Conservation (phyloP, 2,797 vertebrate species). For the Typhlichthys subterraneus region DNA sequence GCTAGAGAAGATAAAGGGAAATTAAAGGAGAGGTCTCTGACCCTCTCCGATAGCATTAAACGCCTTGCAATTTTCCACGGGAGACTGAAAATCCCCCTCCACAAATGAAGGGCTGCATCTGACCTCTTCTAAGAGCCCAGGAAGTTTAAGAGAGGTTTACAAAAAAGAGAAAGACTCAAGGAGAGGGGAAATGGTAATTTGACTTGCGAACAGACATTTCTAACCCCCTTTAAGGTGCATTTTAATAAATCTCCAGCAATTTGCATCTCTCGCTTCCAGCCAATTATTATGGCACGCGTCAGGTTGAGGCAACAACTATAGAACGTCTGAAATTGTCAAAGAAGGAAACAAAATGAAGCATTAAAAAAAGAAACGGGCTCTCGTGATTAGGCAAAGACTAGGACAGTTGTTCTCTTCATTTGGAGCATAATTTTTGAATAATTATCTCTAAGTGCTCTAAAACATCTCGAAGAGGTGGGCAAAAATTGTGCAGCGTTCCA, state of each 20-base stretch:
- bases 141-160: constrained; percentile 80
- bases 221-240: constrained; percentile 78
- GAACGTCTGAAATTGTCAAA: constrained; percentile 72
- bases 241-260: constrained; percentile 80
- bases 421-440: constrained; percentile 75
- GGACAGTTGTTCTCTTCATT: constrained; percentile 66
- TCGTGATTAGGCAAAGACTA: constrained; percentile 43
- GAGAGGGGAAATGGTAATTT: constrained; percentile 79
- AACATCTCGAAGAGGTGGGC: constrained; percentile 62
- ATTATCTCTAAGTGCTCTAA: constrained; percentile 81
- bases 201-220: constrained; percentile 75
- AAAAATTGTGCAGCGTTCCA: constrained; percentile 62
- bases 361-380: constrained; percentile 42
- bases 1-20: constrained; percentile 80
- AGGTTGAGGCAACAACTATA: constrained; percentile 67
- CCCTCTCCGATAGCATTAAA: constrained; percentile 79
- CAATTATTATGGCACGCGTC: constrained; percentile 76
- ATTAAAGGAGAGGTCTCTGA: constrained; percentile 82
- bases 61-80: constrained; percentile 74
- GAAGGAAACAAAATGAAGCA: constrained; percentile 58
- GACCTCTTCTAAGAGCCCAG: constrained; percentile 76
- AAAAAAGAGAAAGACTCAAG: constrained; percentile 59
- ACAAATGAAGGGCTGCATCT: constrained; percentile 74
- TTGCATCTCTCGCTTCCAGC: constrained; percentile 72
- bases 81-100: constrained; percentile 75